Evolutionary conservation across 2,113 vertebrate species (phyloP), one percentile per base, ranked within the genome.

Genomic region (Syngnathus floridae): DNA sequence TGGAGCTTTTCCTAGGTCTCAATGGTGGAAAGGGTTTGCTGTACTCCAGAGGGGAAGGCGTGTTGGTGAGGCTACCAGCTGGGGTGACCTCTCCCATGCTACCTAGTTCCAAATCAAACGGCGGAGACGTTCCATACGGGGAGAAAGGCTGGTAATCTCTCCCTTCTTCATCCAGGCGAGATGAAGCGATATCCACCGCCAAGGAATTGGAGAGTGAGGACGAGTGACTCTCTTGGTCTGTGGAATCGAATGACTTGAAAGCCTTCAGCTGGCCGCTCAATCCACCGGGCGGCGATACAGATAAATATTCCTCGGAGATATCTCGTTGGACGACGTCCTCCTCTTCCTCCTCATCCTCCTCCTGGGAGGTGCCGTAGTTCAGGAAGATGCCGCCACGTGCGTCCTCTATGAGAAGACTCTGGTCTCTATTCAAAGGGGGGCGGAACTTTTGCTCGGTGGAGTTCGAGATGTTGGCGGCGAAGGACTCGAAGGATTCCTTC

Each of bases 1-100:
- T 98, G 76, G 95, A 98, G 82, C 95, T 98, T 85, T 97, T 97
- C 64, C 92, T 91, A 0, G 90, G 88, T 7, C 84, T 84, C 37
- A 81, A 77, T 0, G 89, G 74, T 13, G 90, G 90, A 70, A 98
- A 98, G 0, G 91, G 86, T 69, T 93, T 94, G 74, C 88, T 90
- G 67, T 86, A 88, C 74, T 96, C 95, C 51, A 95, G 69, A 1
- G 94, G 93, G 0, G 94, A 95, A 0, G 95, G 95, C 0, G 95
- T 98, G 43, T 92, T 92, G 0, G 93, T 89, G 49, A 91, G 86
- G 19, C 95, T 96, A 54, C 91, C 89, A 19, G 71, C 75, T 0
- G 93, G 93, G 0, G 92, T 93, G 9, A 60, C 73, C 16, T 84
- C 83, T 12, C 74, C 79, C 36, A 67, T 48, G 2, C 65, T 66